Base-by-base conservation (phyloP, 2,888 invertebrate genomes). In the Torymus texanus region DNA sequence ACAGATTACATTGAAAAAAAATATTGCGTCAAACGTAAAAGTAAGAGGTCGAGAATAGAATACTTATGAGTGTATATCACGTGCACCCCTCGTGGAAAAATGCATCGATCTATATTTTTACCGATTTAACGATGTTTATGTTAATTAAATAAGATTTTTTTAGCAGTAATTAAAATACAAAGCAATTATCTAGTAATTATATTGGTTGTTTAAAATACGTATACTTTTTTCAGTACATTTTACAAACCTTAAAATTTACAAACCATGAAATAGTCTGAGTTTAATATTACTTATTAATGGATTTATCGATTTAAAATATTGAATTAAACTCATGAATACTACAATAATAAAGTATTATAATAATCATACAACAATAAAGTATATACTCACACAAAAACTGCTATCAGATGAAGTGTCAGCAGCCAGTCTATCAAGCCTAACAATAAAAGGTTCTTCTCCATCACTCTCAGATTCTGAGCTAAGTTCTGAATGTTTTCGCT, bases 401-500 rank as follows among this genome's bases (percentile, higher is more conserved):
- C 82, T 78, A 78, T 89, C 89, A n/a, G 58, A 68, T 1, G 24
- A 63, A 13, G 73, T 68, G 11, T 56, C 59, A 63, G 75, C 65
- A 2, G 73, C 86, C 11, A 86, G 65, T 65, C 84, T 84, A 3
- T 87, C 82, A 10, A 89, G 78, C 72, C 85, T 86, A 0, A 79
- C 21, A 13, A 78, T 13, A 3, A 82, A 18, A 51, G 75, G 24
- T 53, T 88, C 87, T 2, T 83, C 82, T 0, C 86, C 84, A 5
- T 85, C 85, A 58, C 2, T 58, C 14, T 1, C 67, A 12, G 72
- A 74, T 12, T 81, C 78, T 18, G 83, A 84, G 24, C 83, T 83
- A 2, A 86, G 18, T 51, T 87, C 79, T 0, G 84, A 83, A 81
- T 75, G 84, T 75, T 86, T 87, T 0, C 88, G 83, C 58, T 88